Evolutionary conservation across 2,113 vertebrate species (phyloP), one percentile per base, ranked within the genome.

Genomic region (Xerus inauris): DNA sequence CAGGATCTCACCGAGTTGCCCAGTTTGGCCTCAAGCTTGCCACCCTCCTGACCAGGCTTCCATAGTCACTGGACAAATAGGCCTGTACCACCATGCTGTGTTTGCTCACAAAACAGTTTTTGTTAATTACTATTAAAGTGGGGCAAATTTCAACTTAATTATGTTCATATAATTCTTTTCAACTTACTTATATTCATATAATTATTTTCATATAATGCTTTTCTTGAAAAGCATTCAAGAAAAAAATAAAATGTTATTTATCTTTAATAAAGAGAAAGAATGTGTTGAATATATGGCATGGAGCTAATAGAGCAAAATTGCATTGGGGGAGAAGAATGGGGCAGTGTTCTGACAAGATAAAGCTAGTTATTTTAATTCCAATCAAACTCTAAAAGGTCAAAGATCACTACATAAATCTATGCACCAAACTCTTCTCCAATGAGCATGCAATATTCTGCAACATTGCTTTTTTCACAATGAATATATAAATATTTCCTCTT

Each of bases 321-420:
- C 1, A 12, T 84, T 76, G 42, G 54, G 24, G 6, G 35, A 89
- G n/a, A 67, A 59, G 2, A 1, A 9, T 81, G 75, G 12, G 35
- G 28, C 45, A 49, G 19, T 76, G 14, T 89, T 91, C 47, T 92
- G 59, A 89, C 19, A 82, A 91, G 87, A 94, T 20, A 87, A 95
- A 87, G 13, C 28, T 87, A 92, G 87, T 90, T 89, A 93, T 95
- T 95, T 87, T 91, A 96, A 87, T 89, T 19, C 24, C 94, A 85
- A 89, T 94, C 40, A 84, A 95, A 75, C 17, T 91, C n/a, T 88
- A 65, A 71, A 94, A 95, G 71, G 11, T 59, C 49, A 96, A 65
- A 85, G 51, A 94, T 45, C 49, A 93, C 10, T 87, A 51, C 38
- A 40, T 69, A 71, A 85, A 57, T 40, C 3, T 62, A 40, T 59